phyloP scores from a whole-genome alignment of 2,113 vertebrate genomes.

The Bos indicus region DNA sequence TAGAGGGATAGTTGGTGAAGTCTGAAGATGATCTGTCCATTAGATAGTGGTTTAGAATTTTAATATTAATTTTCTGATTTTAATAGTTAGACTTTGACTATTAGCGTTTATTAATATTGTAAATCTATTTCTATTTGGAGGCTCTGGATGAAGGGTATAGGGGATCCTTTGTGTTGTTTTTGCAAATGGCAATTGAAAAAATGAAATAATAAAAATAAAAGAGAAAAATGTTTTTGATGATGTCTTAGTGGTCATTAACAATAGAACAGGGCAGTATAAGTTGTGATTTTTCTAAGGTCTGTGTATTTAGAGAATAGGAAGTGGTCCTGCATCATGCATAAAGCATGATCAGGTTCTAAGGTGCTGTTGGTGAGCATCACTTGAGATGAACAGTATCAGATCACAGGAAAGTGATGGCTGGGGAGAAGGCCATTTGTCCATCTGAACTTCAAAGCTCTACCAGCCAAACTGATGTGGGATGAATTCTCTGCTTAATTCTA shows the following conservation, averaged over 20 bases:
- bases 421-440: constrained; percentile 70
- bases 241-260: constrained; percentile 5
- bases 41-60: constrained; percentile 27
- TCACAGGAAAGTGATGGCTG: constrained; percentile 21
- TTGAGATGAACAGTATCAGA: constrained; percentile 43
- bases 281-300: constrained; percentile 22
- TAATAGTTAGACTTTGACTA: background rate
- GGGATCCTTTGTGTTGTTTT: background rate
- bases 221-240: background rate
- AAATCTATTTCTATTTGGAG: constrained; percentile 5
- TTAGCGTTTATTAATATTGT: constrained; percentile 24
- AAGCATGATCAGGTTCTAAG: background rate
- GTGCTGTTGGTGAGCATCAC: background rate
- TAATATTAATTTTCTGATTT: constrained; percentile 31
- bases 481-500: constrained; percentile 78
- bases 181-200: background rate
- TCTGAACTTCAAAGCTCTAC: constrained; percentile 71
- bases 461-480: constrained; percentile 65
- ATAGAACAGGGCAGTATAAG: background rate
- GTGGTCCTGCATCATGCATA: background rate
- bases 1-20: background rate
- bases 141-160: background rate
- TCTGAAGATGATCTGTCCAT: constrained; percentile 5
- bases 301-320: background rate
- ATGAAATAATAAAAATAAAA: background rate